Evolutionary conservation across 2,113 vertebrate species (phyloP).

Genomic region (Alethe castanea): DNA sequence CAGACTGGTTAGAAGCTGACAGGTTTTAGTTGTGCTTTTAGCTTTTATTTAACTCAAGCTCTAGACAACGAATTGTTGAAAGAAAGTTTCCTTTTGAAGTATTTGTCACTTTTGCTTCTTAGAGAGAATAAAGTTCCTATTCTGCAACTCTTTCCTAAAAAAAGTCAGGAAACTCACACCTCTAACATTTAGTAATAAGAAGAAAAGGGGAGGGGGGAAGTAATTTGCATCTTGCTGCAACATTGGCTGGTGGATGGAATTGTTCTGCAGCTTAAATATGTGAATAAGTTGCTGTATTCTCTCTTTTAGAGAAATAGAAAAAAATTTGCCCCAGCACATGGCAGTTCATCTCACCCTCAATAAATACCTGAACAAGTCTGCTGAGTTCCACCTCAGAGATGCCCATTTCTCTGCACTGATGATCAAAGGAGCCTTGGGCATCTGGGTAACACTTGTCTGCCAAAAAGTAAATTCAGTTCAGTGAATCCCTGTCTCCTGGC

Average conservation of each 20-base stretch:
- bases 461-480: background rate
- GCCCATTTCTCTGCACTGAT: background rate
- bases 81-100: slow-evolving; percentile 42
- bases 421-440: background rate
- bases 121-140: background rate
- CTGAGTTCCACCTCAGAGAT: background rate
- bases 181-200: background rate
- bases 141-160: background rate
- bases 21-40: slow-evolving; percentile 28
- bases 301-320: background rate
- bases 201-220: background rate
- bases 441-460: background rate
- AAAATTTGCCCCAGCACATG: background rate
- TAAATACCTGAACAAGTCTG: background rate
- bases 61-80: slow-evolving; percentile 1
- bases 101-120: background rate
- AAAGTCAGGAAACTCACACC: background rate
- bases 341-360: background rate
- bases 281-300: background rate
- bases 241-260: background rate
- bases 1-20: background rate
- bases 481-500: background rate
- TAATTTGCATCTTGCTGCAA: background rate
- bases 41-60: slow-evolving; percentile 40
- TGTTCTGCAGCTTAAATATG: background rate